A percentile compares a stretch with the other conserved stretches of the same genome.
Evolutionary conservation across 1,140 invertebrate species (phyloP).

Genomic region (Drosophila nannoptera): DNA sequence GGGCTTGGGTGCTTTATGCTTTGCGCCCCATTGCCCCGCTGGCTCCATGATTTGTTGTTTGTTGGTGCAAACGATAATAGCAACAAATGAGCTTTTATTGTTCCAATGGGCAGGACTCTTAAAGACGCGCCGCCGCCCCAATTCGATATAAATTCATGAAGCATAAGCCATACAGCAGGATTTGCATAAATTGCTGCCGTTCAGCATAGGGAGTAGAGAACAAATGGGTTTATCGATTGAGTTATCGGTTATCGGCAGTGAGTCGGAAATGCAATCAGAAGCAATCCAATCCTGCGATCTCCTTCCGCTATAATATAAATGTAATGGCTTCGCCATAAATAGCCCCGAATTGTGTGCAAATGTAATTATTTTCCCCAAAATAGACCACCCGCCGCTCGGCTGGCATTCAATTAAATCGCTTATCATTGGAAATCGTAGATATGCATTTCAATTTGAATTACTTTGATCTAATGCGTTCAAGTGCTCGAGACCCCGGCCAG

Average conservation of each 20-base stretch:
- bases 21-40: slow-evolving; percentile 23
- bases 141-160: slow-evolving; percentile 77
- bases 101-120: slow-evolving; percentile 56
- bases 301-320: too few species aligned
- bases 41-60: slow-evolving; percentile 73
- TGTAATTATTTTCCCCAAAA: neutral
- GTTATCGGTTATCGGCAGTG: neutral
- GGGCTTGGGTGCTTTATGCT: slow-evolving; percentile 27
- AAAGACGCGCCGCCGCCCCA: slow-evolving; percentile 39
- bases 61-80: slow-evolving; percentile 76
- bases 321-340: neutral
- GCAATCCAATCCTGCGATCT: too few species aligned
- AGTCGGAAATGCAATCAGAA: too few species aligned
- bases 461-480: slow-evolving; percentile 23
- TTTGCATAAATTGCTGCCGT: slow-evolving; percentile 68
- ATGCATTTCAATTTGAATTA: neutral
- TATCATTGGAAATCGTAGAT: neutral
- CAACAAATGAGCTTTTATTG: slow-evolving; percentile 78
- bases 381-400: neutral
- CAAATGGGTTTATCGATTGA: neutral
- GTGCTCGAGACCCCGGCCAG: slow-evolving; percentile 4
- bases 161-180: slow-evolving; percentile 70
- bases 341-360: neutral
- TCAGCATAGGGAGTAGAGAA: neutral
- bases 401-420: neutral